These are phyloP conservation scores for Meta bourneti DNA, from an alignment of 2,888 invertebrate species.

Conservation along the genomic window DNA sequence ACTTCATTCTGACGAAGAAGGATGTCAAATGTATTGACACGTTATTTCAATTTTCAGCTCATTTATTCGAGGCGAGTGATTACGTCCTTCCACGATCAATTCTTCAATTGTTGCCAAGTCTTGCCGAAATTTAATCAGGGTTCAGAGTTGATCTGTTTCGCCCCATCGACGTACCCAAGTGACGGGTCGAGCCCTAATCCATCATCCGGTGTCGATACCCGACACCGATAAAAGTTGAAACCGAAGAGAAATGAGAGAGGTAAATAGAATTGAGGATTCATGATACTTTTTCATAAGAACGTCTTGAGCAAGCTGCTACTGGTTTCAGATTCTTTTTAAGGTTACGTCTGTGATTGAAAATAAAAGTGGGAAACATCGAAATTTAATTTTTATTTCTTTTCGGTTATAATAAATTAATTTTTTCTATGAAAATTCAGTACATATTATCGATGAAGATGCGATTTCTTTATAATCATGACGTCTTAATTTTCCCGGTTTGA, in stretches of 20 bases:
- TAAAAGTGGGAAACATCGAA: conserved; percentile 3
- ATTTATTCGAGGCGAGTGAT: conserved; percentile 31
- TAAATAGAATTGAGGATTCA: conserved; percentile 40
- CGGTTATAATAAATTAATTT: too few species aligned
- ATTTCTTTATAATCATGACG: too few species aligned
- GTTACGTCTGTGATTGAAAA: conserved; percentile 17
- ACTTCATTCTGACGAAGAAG: conserved; percentile 11
- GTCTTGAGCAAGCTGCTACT: conserved; percentile 2
- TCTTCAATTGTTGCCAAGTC: conserved; percentile 59
- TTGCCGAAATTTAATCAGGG: conserved; percentile 56
- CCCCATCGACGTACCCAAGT: background rate
- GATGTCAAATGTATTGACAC: conserved; percentile 34
- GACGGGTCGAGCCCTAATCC: conserved; percentile 30
- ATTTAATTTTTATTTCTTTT: too few species aligned
- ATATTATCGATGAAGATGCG: too few species aligned
- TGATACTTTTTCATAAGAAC: conserved; percentile 26
- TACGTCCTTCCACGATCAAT: conserved; percentile 48
- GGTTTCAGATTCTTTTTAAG: background rate
- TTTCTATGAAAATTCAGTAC: too few species aligned
- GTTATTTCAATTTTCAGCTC: conserved; percentile 43
- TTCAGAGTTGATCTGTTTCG: conserved; percentile 42
- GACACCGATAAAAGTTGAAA: conserved; percentile 41
- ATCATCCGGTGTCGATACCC: conserved; percentile 48
- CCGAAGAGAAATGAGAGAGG: conserved; percentile 22
- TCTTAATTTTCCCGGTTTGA: too few species aligned